Base-by-base conservation (phyloP, 2,888 invertebrate species). In the Apamea sordens region DNA sequence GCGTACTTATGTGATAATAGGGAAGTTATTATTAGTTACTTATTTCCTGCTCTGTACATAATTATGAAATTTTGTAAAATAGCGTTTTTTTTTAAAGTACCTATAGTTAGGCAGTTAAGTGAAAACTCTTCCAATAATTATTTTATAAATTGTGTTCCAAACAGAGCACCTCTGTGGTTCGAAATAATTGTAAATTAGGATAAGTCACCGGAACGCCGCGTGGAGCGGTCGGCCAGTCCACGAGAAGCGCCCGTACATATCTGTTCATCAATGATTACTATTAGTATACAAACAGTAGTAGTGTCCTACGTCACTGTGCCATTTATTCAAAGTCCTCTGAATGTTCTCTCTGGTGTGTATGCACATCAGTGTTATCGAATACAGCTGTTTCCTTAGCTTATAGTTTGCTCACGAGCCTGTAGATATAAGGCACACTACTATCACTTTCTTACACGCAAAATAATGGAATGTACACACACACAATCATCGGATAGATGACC, bases 1-100 rank as follows among this genome's bases (percentile, higher is more conserved):
- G 95, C 93, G 96, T 96, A 96, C 95, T 96, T 96, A 96, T 96
- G 96, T 96, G 96, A 96, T 96, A 96, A 94, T 95, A 95, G 93
- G 91, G 91, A 93, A 92, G 93, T 94, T 93, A 92, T 85, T 80
- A 80, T 93, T 94, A 94, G 93, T 94, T 94, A 95, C 93, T 95
- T 95, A 93, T 87, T 93, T 92, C 92, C 92, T 93, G 91, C 91
- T 91, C 91, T 96, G 95, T 96, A 95, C 92, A 96, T 95, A 95
- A 93, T 91, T 91, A 91, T 91, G 90, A 92, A 80, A 77, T 92
- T 93, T 92, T 94, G 91, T 94, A 93, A 92, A 91, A 90, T 92
- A 93, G 84, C 85, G 70, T 82, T 32, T 91, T 91, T 91, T 91
- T 89, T 90, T 89, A 86, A 89, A 88, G 89, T 90, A 81, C 89